Base-by-base conservation (phyloP, 2,888 invertebrate genomes). In the Nudaria mundana region DNA sequence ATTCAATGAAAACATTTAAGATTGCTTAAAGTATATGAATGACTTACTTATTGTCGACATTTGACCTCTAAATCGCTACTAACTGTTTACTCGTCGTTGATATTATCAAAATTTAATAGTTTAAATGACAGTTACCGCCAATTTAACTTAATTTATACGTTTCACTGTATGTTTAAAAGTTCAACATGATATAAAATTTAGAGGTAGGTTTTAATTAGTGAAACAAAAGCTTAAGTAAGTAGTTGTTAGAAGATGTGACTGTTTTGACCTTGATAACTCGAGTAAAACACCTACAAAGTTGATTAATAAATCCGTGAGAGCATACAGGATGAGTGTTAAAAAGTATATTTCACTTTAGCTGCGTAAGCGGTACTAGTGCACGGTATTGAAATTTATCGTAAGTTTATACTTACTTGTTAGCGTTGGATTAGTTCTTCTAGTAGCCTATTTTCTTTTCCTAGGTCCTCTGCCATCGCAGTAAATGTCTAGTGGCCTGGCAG, bases 41-140 rank as follows among this genome's bases (percentile, higher is more conserved):
- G 14, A 24, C 7, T 23, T 15, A 23, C n/a, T 22, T 22, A 31
- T 22, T 18, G 8, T 11, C 12, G 25, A n/a, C 12, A 25, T 25
- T 24, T 12, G 34, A 24, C 12, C 18, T 12, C 10, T 34, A 16
- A n/a, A n/a, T n/a, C n/a, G 7, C 20, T 20, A 29, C 28, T 29
- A n/a, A 35, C 35, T 28, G 28, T 28, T 35, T 20, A 22, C 28
- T 14, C 28, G 22, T 14, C 28, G 14, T 22, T 12, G 14, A 22
- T 22, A 35, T 35, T 13, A 29, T 20, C 5, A 35, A 10, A n/a
- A n/a, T n/a, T n/a, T n/a, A n/a, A n/a, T n/a, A n/a, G n/a, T n/a
- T 11, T 37, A 30, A 20, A 18, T 14, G 29, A 37, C 29, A 32
- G 22, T 28, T 28, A 42, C 22, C 24, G 16, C 12, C 6, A 6